Percentiles rank a stretch among this genome's conserved stretches.
These are phyloP conservation scores for Campoplex capitator DNA, from an alignment of 2,888 invertebrate species.

Conservation along the genomic window DNA sequence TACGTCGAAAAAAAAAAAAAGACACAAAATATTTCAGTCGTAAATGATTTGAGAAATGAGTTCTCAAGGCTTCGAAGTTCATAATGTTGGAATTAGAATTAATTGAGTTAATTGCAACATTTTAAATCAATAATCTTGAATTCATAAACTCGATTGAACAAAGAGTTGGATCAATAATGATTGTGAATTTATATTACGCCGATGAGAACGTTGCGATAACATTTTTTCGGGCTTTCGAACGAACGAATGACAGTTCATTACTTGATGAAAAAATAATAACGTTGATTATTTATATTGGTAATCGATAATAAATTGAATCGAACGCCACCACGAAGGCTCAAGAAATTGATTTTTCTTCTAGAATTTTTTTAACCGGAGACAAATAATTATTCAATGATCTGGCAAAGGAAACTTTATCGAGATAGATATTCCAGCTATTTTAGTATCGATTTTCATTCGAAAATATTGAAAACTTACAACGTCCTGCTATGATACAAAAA, in stretches of 20 bases:
- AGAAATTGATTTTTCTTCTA: too few species aligned
- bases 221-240: background rate
- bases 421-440: too few species aligned
- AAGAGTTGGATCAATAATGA: background rate
- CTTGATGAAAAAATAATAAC: background rate
- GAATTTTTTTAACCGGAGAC: background rate
- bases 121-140: background rate
- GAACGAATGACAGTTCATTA: background rate
- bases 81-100: background rate
- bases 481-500: too few species aligned
- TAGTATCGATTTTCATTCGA: too few species aligned
- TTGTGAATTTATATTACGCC: background rate
- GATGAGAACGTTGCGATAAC: background rate
- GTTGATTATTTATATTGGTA: background rate
- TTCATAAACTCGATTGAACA: background rate
- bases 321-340: too few species aligned
- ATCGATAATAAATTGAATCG: background rate
- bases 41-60: background rate
- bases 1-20: constrained; percentile 73
- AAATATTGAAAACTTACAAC: too few species aligned
- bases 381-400: background rate
- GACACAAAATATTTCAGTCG: background rate
- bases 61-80: background rate
- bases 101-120: background rate
- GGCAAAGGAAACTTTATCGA: too few species aligned